Evolutionary conservation across 1,140 invertebrate genomes (phyloP).

Genomic region (Drosophila willistoni): DNA sequence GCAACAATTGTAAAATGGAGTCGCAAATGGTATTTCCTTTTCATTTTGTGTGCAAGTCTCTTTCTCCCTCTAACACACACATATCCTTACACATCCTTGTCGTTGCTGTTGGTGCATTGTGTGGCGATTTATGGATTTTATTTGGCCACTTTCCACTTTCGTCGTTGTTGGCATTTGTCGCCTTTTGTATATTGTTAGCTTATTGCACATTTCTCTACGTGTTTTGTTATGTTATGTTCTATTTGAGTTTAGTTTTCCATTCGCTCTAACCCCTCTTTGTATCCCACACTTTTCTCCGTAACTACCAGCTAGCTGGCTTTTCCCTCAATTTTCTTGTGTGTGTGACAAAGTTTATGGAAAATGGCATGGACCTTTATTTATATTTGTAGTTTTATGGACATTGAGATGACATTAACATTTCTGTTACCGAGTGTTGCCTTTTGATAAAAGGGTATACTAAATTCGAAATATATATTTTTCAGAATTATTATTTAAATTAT

Average conservation of each 20-base stretch:
- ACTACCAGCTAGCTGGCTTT: neutral
- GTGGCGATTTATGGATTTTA: slow-evolving; percentile 79
- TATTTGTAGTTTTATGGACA: neutral
- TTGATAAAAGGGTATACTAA: neutral
- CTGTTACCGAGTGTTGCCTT: neutral
- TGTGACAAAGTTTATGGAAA: slow-evolving; percentile 1
- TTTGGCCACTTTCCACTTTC: slow-evolving; percentile 72
- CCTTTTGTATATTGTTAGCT: slow-evolving; percentile 73
- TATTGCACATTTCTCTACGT: slow-evolving; percentile 57
- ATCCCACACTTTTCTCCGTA: neutral
- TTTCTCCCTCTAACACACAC: slow-evolving; percentile 13
- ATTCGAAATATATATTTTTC: neutral
- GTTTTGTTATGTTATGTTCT: slow-evolving; percentile 42
- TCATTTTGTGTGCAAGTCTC: slow-evolving; percentile 22
- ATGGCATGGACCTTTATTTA: slow-evolving; percentile 10
- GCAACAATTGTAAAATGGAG: slow-evolving; percentile 45
- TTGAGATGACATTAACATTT: slow-evolving; percentile 9
- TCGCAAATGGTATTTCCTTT: slow-evolving; percentile 68
- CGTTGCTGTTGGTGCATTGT: slow-evolving; percentile 58
- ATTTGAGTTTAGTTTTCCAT: slow-evolving; percentile 15
- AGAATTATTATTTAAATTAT: too few species aligned
- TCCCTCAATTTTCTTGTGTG: slow-evolving; percentile 13
- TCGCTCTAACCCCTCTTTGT: neutral
- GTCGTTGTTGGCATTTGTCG: slow-evolving; percentile 71
- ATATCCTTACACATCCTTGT: slow-evolving; percentile 14